These are phyloP conservation scores for Hydrozoanthus gracilis DNA, from an alignment of 92 coral and sea anemone species.

Conservation along the genomic window DNA sequence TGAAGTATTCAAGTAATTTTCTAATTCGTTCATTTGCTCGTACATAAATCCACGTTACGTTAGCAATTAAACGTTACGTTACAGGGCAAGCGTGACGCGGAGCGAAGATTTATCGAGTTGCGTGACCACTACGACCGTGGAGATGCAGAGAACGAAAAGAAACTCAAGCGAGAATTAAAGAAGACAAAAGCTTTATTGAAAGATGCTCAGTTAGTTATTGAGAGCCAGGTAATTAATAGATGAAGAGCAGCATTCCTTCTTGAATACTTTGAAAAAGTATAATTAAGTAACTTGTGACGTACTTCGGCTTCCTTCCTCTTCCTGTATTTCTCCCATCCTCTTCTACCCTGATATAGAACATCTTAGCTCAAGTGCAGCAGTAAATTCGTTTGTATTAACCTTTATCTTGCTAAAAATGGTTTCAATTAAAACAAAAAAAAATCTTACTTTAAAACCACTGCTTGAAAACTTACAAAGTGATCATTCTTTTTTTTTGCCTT, in stretches of 20 bases:
- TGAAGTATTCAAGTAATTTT: not conserved
- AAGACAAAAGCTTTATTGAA: slow-evolving; percentile 92
- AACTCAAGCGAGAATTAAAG: slow-evolving; percentile 90
- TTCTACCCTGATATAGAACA: no score
- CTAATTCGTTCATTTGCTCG: slow-evolving; percentile 10
- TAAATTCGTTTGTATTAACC: no score
- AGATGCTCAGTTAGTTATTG: slow-evolving; percentile 94
- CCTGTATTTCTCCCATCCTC: no score
- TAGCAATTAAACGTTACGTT: slow-evolving; percentile 53
- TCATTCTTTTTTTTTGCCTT: no score
- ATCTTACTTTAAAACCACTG: no score
- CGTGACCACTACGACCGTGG: slow-evolving; percentile 89
- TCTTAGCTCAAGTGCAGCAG: no score
- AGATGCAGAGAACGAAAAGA: slow-evolving; percentile 76
- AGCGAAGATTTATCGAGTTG: slow-evolving; percentile 85
- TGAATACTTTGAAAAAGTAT: no score
- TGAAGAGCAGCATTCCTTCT: not conserved
- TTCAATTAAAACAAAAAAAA: no score
- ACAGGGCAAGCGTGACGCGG: slow-evolving; percentile 89
- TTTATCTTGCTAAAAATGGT: no score
- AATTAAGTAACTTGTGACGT: no score
- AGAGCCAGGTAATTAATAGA: slow-evolving; percentile 69
- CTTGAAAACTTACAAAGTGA: no score
- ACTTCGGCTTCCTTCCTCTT: no score
- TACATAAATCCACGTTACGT: slow-evolving; percentile 46